Base-by-base conservation (phyloP, 2,888 invertebrate genomes). In the Macrosiphum euphorbiae region DNA sequence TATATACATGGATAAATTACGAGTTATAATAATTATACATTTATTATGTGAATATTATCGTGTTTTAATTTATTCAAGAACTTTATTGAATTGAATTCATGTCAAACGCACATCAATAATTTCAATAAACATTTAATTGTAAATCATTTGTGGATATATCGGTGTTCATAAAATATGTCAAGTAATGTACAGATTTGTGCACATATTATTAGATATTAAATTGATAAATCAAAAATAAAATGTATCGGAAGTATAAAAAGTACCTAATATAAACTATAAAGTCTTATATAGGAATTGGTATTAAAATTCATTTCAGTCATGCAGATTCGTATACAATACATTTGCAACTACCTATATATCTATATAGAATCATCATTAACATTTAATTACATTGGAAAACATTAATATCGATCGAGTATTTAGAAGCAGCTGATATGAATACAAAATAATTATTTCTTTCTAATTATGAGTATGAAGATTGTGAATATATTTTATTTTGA, bases 371-470 rank as follows among this genome's bases (percentile, higher is more conserved):
- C 3, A 28, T 55, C 58, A 61, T 58, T 0, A 61, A 58, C 1
- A 16, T 58, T 58, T 89, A 28, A 58, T 89, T 89, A 89, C 28
- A 44, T 89, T 58, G 44, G 26, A 44, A 89, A 89, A 44, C 28
- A 41, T 78, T 35, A 44, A 61, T 61, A 89, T 89, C 16, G 44
- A 61, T 5, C 10, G 2, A 86, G 26, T 47, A 86, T 86, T 47
- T n/a, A n/a, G n/a, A 88, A 55, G n/a, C 24, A 50, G 26, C 58
- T 58, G n/a, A 50, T 78, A 90, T 24, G 67, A 78, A 50, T 90
- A 86, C 28, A 28, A 86, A 47, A 86, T 44, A 50, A 90, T 90
- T 47, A 90, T 67, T 90, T 20, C 61, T 67, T 28, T 47, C 87
- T 88, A 52, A 88, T 88, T 41, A 61, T 61, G 78, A 78, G 35